Evolutionary conservation across 2,888 invertebrate species (phyloP).

Genomic region (Willowsia nigromaculata): DNA sequence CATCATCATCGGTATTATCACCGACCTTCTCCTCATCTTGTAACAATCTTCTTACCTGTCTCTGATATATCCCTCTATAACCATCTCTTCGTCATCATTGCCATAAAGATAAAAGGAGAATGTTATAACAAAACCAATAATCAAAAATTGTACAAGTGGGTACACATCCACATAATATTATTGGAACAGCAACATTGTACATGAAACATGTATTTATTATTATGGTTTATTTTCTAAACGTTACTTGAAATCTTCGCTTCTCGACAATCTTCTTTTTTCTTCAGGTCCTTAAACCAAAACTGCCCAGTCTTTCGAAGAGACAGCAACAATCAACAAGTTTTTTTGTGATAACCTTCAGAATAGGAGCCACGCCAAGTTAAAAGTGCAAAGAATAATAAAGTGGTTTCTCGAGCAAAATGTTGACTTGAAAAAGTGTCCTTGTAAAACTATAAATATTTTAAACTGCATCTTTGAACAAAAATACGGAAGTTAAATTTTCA

Average conservation of each 20-base stretch:
- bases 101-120: not conserved
- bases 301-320: slow-evolving; percentile 32
- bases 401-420: not conserved
- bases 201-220: slow-evolving; percentile 9
- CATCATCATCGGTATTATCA: slow-evolving; percentile 24
- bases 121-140: slow-evolving; percentile 4
- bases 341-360: not conserved
- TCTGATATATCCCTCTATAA: not conserved
- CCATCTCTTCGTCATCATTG: not conserved
- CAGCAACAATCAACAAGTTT: slow-evolving; percentile 25
- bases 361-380: not conserved
- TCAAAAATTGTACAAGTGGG: slow-evolving; percentile 24
- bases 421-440: not conserved
- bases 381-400: not conserved
- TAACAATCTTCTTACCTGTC: not conserved
- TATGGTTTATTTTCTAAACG: not conserved
- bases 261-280: slow-evolving; percentile 21
- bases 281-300: not conserved
- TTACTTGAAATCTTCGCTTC: not conserved
- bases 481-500: not conserved
- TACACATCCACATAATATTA: not conserved
- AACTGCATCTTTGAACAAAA: not conserved
- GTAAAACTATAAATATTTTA: not conserved
- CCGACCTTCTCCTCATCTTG: slow-evolving; percentile 19
- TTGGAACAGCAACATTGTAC: slow-evolving; percentile 8